Evolutionary conservation across 2,888 invertebrate species (phyloP), one percentile per base, ranked within the genome.

Genomic region (Monopis laevigella): DNA sequence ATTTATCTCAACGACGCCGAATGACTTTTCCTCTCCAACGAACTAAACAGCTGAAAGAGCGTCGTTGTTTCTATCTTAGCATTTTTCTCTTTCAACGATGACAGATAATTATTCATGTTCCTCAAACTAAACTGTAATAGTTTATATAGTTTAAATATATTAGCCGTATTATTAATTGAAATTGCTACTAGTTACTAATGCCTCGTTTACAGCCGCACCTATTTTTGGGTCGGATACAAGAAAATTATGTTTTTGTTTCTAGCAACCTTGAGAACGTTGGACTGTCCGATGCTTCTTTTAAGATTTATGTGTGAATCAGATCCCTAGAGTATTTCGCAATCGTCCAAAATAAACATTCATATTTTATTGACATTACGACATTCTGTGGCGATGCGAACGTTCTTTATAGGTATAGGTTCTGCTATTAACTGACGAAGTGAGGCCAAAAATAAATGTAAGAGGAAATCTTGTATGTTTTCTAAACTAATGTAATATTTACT

Each of bases 291-390:
- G 62, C 63, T 66, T 69, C 65, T 67, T 67, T 58, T 49, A 51
- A 73, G 68, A 74, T 74, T 68, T 66, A 72, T 65, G 46, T 47
- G 54, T 54, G 59, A 63, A 61, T 58, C 58, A 56, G 29, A 60
- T 53, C 55, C 55, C 54, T 54, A 58, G 63, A 62, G 62, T 57
- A 64, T 78, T 72, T 75, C 72, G 72, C 74, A 77, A 78, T 69
- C 69, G 55, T 62, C 66, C 59, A 69, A 75, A 78, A 80, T 80
- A 80, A 75, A 72, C 68, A 56, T 68, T 66, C 62, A 71, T 71
- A 72, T 71, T 73, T 75, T 73, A 77, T 77, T 73, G 70, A 69
- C 66, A 68, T 77, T 77, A 73, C 73, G 72, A 77, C 74, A 75
- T 65, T 65, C 56, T 56, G 62, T 58, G 8, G 40, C 17, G 40